Evolutionary conservation across 2,797 vertebrate genomes (phyloP).

Genomic region (Rhyacichthys aspro): DNA sequence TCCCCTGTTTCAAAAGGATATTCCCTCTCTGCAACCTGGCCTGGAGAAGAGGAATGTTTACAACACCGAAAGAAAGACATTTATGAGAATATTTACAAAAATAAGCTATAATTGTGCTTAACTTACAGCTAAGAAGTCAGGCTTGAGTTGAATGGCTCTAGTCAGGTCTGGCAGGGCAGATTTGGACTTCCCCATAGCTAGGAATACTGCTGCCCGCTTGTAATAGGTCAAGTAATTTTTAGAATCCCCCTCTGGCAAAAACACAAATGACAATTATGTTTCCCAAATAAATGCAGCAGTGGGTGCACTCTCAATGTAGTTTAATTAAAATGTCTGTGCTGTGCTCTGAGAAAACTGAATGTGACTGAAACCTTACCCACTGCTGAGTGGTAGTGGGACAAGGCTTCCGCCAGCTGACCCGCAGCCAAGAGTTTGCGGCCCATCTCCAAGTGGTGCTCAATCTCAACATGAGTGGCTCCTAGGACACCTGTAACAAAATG

Average conservation of each 20-base stretch:
- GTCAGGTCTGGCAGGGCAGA: slow-evolving; percentile 86
- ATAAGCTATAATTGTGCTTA: neutral
- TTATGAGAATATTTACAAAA: neutral
- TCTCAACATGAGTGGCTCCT: slow-evolving; percentile 83
- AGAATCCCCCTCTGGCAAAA: slow-evolving; percentile 82
- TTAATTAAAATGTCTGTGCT: neutral
- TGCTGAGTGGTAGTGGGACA: slow-evolving; percentile 89
- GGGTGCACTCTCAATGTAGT: too few species aligned
- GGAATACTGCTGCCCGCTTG: slow-evolving; percentile 86
- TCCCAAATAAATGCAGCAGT: too few species aligned
- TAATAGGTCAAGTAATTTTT: slow-evolving; percentile 89
- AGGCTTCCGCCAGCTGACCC: slow-evolving; percentile 85
- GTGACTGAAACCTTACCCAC: slow-evolving; percentile 80
- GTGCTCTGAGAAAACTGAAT: neutral
- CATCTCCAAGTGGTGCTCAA: slow-evolving; percentile 89
- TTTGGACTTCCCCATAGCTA: slow-evolving; percentile 89
- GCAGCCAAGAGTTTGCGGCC: slow-evolving; percentile 87
- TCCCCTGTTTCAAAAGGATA: slow-evolving; percentile 86
- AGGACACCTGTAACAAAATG: slow-evolving; percentile 78
- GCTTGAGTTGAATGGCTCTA: slow-evolving; percentile 85
- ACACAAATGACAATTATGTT: neutral
- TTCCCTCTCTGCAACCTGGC: slow-evolving; percentile 86
- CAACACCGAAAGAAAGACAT: neutral
- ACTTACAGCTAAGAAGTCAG: slow-evolving; percentile 86
- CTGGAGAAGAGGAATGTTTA: slow-evolving; percentile 49